Evolutionary conservation across 2,888 invertebrate species (phyloP).

Genomic region (Cancer borealis): DNA sequence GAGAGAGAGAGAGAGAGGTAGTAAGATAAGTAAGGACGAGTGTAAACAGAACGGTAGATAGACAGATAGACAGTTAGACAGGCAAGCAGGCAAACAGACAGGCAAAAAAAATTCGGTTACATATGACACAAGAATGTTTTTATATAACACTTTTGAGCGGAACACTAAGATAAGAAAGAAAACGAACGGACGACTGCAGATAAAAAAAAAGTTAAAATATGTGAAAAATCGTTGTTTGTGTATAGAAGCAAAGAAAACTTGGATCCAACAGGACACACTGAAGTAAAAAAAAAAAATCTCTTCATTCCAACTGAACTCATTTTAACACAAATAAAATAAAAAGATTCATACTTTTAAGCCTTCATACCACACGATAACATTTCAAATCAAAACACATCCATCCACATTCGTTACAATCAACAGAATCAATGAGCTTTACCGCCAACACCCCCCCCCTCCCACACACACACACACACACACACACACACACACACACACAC

Average conservation of each 20-base stretch:
- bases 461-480: slow-evolving; percentile 25
- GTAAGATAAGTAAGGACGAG: not conserved
- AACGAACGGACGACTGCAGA: not conserved
- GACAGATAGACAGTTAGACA: not conserved
- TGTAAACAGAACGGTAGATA: not conserved
- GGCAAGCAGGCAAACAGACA: not conserved
- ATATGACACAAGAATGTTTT: not conserved
- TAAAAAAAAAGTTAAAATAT: not conserved
- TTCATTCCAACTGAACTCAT: not conserved
- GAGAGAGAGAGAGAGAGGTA: not conserved
- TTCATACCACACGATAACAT: not conserved
- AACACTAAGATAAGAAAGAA: not conserved
- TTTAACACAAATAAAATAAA: not conserved
- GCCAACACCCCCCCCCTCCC: not conserved
- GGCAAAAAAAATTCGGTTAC: not conserved
- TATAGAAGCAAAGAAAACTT: not conserved
- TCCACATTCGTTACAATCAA: not conserved
- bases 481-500: not conserved
- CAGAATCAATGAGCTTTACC: not conserved
- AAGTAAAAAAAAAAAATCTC: not conserved
- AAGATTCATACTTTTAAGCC: not conserved
- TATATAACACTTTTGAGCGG: not conserved
- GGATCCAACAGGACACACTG: not conserved
- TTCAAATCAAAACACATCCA: not conserved
- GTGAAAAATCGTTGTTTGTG: slow-evolving; percentile 27